These are phyloP conservation scores for Plagodis dolabraria DNA, from an alignment of 2,888 invertebrate species.

Conservation along the genomic window DNA sequence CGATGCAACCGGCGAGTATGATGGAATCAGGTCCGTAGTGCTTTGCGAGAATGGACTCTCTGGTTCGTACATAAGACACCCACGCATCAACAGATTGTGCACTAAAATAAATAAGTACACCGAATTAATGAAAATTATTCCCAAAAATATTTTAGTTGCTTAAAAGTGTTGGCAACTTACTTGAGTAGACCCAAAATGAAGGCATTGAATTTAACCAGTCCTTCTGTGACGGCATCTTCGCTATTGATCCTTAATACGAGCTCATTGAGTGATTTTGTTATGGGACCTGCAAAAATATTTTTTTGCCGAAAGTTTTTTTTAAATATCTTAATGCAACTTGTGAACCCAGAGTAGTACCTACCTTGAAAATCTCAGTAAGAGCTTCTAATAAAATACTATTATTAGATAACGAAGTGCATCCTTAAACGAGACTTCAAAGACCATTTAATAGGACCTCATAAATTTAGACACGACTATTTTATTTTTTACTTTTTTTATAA, in stretches of 20 bases:
- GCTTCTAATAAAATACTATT: no score
- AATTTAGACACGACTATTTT: no score
- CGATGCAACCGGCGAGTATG: conserved; percentile 86
- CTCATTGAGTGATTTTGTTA: conserved; percentile 93
- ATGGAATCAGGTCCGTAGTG: conserved; percentile 92
- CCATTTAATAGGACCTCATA: no score
- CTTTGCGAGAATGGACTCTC: conserved; percentile 91
- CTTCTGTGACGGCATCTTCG: conserved; percentile 92
- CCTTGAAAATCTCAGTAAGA: no score
- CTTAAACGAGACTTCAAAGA: no score
- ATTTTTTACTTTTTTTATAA: no score
- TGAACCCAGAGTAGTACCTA: no score
- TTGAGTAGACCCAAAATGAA: conserved; percentile 94
- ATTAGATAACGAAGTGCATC: no score
- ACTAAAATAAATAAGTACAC: conserved; percentile 69
- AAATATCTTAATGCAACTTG: no score
- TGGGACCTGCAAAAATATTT: conserved; percentile 85
- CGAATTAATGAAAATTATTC: conserved; percentile 9
- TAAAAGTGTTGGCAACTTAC: conserved; percentile 73
- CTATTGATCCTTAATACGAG: conserved; percentile 92
- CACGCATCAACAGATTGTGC: conserved; percentile 95
- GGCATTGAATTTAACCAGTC: conserved; percentile 94
- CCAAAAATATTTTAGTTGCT: neutral
- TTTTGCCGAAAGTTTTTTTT: no score
- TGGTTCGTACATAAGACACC: conserved; percentile 93